Conservation (phyloP, 2,797 vertebrate species). For the Hozukius guyotensis region DNA sequence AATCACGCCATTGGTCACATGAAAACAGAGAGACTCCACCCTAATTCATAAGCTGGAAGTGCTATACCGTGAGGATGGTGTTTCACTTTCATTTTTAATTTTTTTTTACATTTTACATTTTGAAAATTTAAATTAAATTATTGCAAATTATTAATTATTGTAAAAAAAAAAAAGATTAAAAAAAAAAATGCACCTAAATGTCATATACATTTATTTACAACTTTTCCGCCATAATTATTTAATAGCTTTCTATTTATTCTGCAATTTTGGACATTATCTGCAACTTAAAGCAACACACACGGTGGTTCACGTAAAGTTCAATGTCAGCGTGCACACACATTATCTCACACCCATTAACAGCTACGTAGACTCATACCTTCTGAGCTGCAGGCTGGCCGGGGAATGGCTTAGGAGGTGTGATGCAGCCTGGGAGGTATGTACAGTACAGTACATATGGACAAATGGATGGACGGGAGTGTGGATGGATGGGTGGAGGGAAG, state of each 20-base stretch:
- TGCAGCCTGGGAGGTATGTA: slow-evolving; percentile 2
- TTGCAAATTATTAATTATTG: not conserved
- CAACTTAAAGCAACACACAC: not conserved
- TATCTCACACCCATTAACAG: not conserved
- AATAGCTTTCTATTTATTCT: not conserved
- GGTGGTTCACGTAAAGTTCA: slow-evolving; percentile 50
- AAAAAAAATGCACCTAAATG: too few species aligned
- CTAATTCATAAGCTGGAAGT: not conserved
- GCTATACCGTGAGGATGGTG: not conserved
- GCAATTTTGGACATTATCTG: not conserved
- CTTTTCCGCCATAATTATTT: too few species aligned
- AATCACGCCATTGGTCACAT: not conserved
- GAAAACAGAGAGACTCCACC: not conserved
- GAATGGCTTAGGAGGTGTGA: not conserved
- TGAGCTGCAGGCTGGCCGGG: slow-evolving; percentile 15
- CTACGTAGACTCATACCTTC: not conserved
- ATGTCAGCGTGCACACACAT: not conserved
- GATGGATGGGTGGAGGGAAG: not conserved
- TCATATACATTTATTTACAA: too few species aligned
- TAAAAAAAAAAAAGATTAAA: too few species aligned
- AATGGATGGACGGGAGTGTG: not conserved
- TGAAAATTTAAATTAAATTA: not conserved
- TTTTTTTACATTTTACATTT: too few species aligned
- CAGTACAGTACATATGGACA: not conserved
- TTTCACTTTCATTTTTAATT: not conserved